These are phyloP conservation scores for Microplitis mediator DNA, from an alignment of 1,140 invertebrate genomes.

Conservation along the genomic window DNA sequence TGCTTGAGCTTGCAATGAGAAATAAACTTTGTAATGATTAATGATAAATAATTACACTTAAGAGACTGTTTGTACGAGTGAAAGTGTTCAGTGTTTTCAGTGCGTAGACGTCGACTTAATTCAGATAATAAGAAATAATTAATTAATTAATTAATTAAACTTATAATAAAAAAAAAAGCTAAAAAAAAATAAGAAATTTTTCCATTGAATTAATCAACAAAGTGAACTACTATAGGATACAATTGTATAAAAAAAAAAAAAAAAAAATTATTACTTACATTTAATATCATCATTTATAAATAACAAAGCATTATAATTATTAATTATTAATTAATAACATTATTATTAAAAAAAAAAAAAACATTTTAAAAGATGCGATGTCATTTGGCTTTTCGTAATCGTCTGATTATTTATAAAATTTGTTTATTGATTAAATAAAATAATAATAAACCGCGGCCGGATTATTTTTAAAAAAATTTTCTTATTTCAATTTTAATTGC, in stretches of 20 bases:
- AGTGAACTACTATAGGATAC: constrained; percentile 24
- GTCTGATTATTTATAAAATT: not conserved
- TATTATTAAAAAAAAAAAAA: not conserved
- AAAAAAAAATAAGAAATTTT: not conserved
- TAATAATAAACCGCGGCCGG: no score
- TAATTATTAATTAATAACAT: constrained; percentile 10
- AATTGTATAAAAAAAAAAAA: constrained; percentile 30
- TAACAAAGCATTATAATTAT: constrained; percentile 14
- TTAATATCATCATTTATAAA: constrained; percentile 32
- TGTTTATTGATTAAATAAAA: not conserved
- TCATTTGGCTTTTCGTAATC: not conserved
- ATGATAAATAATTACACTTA: not conserved
- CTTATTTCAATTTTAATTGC: no score
- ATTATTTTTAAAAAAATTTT: no score
- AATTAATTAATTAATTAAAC: not conserved
- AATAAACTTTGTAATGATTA: no score
- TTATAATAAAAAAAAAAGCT: not conserved
- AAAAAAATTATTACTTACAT: constrained; percentile 27
- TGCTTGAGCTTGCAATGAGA: no score
- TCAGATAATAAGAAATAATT: not conserved
- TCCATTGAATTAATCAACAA: constrained; percentile 4
- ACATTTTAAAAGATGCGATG: not conserved
- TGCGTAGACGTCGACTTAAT: not conserved
- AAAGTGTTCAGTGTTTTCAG: constrained; percentile 8
- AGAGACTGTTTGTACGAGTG: not conserved